A percentile compares a stretch with the other conserved stretches of the same genome.
Evolutionary conservation across 2,888 invertebrate genomes (phyloP).

Genomic region (Trachelus tabidus): DNA sequence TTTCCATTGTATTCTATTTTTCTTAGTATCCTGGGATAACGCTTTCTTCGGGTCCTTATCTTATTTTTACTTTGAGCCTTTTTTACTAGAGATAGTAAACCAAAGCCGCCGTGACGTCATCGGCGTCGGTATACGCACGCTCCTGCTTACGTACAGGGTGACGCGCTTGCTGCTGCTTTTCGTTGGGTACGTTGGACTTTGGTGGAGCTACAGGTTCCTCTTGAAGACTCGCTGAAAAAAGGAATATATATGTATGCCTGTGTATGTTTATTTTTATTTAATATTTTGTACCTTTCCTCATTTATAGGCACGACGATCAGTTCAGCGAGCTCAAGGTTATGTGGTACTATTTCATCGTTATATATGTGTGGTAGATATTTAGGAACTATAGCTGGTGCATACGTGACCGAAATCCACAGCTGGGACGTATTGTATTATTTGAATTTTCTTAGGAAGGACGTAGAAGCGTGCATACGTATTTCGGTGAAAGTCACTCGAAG

Average conservation of each 20-base stretch:
- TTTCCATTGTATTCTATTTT: not conserved
- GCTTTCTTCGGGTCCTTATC: not conserved
- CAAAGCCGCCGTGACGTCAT: not conserved
- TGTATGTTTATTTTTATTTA: not conserved
- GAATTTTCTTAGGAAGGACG: not conserved
- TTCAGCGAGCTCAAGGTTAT: not conserved
- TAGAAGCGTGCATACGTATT: not conserved
- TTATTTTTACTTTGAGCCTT: not conserved
- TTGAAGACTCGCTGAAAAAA: not conserved
- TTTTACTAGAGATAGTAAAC: not conserved
- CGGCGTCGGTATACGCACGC: not conserved
- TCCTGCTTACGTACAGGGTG: not conserved
- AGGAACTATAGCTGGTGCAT: not conserved
- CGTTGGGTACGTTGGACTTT: not conserved
- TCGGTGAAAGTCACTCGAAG: conserved; percentile 1
- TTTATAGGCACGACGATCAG: not conserved
- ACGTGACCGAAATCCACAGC: not conserved
- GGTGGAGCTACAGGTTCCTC: not conserved
- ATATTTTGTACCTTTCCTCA: not conserved
- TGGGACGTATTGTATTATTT: not conserved
- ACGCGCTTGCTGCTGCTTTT: not conserved
- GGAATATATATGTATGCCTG: too few species aligned
- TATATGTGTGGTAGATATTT: not conserved
- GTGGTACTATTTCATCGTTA: not conserved
- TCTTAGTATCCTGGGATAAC: not conserved